Evolutionary conservation across 1,140 invertebrate genomes (phyloP), one percentile per base, ranked within the genome.

Genomic region (Drosophila dunni): DNA sequence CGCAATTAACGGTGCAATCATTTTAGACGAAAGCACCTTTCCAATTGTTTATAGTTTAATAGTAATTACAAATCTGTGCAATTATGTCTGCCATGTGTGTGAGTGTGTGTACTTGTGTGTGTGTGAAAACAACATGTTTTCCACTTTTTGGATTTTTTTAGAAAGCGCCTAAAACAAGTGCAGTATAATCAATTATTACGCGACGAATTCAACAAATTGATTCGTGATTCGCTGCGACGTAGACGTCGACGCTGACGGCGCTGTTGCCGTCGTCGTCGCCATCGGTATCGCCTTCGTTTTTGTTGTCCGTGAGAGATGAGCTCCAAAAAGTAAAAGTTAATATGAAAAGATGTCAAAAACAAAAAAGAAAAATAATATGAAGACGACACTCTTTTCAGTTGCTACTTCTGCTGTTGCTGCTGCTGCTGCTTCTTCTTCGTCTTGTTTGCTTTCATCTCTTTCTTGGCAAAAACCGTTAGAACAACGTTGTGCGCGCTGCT

Each of bases 161-260:
- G 83, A 88, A 88, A 88, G 83, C 84, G 69, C 76, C 79, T 74
- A 78, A 82, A 86, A 88, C 79, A 86, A 82, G 79, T 88, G 82
- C 82, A 85, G 64, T 76, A 29, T 29, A 79, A 79, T 88, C 83
- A 88, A 88, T 86, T 88, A 86, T 86, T 88, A 82, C 67, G 79
- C 63, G 69, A 79, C 68, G 51, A 70, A 74, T 70, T 65, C 42
- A 56, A 74, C 65, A 63, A 62, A 73, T 67, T 73, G 70, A 62
- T 61, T 53, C 36, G 36, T 44, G 62, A 45, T 29, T 15, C 20
- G 36, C 10, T 9, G 5, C 36, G 36, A 8, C 36, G 36, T 38
- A 9, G 36, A 8, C 38, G 38, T 42, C 10, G 9, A 5, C 38
- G 50, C 11, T 10, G 53, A 38, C 53, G 24, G 3, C 24, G 24